Evolutionary conservation across 2,888 invertebrate genomes (phyloP).

Genomic region (Zygogramma bicolorata): DNA sequence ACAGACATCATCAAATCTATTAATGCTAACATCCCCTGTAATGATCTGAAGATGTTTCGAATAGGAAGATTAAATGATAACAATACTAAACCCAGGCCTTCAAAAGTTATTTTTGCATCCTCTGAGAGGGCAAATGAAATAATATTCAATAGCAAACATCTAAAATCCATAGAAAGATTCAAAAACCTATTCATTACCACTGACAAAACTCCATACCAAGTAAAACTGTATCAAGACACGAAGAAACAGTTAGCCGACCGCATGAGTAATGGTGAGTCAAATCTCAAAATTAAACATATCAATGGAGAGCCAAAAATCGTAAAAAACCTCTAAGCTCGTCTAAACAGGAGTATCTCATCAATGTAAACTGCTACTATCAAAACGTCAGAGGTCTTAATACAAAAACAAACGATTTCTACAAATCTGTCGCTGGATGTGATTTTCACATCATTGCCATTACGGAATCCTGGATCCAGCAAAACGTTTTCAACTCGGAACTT

Average conservation of each 20-base stretch:
- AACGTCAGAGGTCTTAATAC: not conserved
- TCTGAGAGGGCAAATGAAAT: slow-evolving; percentile 9
- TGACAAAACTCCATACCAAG: not conserved
- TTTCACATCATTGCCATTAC: slow-evolving; percentile 11
- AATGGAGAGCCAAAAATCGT: not conserved
- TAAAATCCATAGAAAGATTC: slow-evolving; percentile 12
- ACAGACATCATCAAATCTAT: too few relatives aligned
- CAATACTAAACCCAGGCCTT: not conserved
- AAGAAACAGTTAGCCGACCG: not conserved
- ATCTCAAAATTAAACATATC: not conserved
- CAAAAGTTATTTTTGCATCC: not conserved
- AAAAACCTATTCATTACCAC: slow-evolving; percentile 5
- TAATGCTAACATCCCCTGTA: too few relatives aligned
- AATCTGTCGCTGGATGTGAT: not conserved
- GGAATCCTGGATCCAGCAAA: slow-evolving; percentile 4
- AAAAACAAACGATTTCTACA: not conserved
- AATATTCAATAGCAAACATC: not conserved
- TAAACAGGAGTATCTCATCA: not conserved
- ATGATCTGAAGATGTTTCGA: too few relatives aligned
- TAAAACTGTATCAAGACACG: not conserved
- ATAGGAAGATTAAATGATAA: too few relatives aligned
- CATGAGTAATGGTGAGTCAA: not conserved
- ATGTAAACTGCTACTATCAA: not conserved
- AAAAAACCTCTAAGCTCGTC: slow-evolving; percentile 4
- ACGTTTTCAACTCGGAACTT: slow-evolving; percentile 2